phyloP scores from a whole-genome alignment of 2,888 invertebrate species.

The Mesochorus sp. region DNA sequence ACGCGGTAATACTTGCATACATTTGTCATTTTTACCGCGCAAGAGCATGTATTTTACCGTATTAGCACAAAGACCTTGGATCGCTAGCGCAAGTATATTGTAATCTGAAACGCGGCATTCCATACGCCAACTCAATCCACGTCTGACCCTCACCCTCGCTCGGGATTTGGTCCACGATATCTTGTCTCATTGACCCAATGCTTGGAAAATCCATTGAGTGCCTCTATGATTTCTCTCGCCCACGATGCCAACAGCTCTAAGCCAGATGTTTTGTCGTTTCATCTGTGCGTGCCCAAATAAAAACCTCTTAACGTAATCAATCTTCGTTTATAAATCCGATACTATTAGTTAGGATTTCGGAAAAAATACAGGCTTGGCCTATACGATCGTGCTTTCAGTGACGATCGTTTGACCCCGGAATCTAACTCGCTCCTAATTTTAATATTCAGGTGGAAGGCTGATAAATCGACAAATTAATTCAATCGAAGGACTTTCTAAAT shows the following conservation, averaged over 20 bases:
- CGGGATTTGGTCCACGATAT: background rate
- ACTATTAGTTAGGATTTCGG: no score
- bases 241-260: no score
- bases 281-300: no score
- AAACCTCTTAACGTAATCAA: no score
- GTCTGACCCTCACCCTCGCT: background rate
- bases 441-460: no score
- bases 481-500: no score
- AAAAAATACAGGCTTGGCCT: no score
- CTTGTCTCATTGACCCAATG: background rate
- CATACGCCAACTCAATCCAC: constrained; percentile 5
- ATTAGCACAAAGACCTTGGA: constrained; percentile 33
- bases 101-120: background rate
- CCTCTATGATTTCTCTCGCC: no score
- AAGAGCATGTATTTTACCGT: constrained; percentile 21
- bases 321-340: no score
- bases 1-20: constrained; percentile 21
- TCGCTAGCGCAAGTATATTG: constrained; percentile 13
- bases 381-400: background rate
- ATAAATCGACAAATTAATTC: no score
- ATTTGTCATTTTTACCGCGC: background rate
- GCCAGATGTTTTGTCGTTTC: no score
- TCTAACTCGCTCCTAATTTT: background rate
- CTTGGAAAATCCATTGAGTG: no score
- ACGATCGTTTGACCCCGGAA: constrained; percentile 9